Percentiles rank a stretch among this genome's conserved stretches.
Evolutionary conservation across 2,888 invertebrate species (phyloP).

Genomic region (Lasioglossum oenotherae): DNA sequence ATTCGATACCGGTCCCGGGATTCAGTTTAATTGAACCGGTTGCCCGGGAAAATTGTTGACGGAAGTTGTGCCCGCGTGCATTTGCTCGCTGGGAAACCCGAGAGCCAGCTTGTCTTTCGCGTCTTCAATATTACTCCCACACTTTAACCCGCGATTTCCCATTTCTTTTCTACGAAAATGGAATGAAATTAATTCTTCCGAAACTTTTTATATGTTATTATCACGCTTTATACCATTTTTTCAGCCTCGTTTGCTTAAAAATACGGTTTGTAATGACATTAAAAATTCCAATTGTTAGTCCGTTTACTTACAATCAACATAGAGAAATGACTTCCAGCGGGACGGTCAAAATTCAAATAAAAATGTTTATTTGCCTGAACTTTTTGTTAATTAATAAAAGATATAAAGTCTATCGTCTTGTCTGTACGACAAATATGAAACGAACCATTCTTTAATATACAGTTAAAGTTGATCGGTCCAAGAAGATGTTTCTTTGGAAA

Average conservation of each 20-base stretch:
- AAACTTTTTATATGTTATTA: background rate
- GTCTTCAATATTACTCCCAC: background rate
- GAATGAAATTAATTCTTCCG: background rate
- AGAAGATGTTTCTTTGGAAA: background rate
- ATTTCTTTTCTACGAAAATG: background rate
- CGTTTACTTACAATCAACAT: background rate
- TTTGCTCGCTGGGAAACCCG: background rate
- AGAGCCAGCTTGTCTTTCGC: background rate
- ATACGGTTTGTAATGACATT: background rate
- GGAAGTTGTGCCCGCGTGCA: background rate
- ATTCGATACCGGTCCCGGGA: conserved; percentile 13
- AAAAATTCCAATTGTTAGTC: too few species aligned
- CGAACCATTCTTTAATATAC: background rate
- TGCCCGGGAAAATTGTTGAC: conserved; percentile 2
- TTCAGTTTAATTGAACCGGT: conserved; percentile 32
- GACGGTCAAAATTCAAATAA: too few species aligned
- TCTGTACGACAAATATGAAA: background rate
- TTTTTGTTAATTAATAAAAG: background rate
- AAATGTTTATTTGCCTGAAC: background rate
- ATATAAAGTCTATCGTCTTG: background rate
- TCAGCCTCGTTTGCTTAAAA: background rate
- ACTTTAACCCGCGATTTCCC: background rate
- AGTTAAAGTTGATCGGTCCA: background rate
- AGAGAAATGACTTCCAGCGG: background rate
- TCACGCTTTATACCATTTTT: background rate